These are phyloP conservation scores for Heliocidaris tuberculata DNA, from an alignment of 35 echinoderm and acorn worm genomes.

Conservation along the genomic window DNA sequence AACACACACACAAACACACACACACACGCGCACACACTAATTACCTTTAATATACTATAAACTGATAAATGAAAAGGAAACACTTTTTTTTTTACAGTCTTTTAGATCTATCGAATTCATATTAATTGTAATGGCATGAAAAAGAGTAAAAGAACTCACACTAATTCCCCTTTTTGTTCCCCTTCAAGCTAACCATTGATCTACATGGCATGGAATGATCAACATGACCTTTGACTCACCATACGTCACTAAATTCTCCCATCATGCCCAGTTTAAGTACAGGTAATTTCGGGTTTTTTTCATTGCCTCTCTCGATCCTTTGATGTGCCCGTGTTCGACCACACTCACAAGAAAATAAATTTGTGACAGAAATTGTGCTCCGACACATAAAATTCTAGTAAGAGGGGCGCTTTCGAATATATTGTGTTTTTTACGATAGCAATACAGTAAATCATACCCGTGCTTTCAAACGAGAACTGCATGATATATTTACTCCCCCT, in stretches of 20 bases:
- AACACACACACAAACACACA: too few relatives aligned
- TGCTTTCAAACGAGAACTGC: neutral
- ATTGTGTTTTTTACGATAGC: constrained; percentile 8
- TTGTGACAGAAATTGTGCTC: neutral
- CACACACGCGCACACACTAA: too few relatives aligned
- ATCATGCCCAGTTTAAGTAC: neutral
- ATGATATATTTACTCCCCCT: neutral
- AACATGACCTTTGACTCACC: neutral
- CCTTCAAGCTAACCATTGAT: neutral
- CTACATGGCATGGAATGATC: neutral
- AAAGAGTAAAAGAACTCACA: neutral
- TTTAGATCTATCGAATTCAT: too few relatives aligned
- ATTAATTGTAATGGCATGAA: too few relatives aligned
- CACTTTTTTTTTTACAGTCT: too few relatives aligned
- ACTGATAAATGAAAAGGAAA: too few relatives aligned
- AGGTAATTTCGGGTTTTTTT: neutral
- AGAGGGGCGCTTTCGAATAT: neutral
- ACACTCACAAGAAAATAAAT: neutral
- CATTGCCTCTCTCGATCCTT: neutral
- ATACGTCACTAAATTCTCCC: neutral
- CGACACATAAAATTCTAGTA: neutral
- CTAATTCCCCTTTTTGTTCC: neutral
- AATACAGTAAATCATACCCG: neutral
- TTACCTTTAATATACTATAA: too few relatives aligned
- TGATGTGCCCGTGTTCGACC: neutral